A percentile compares a stretch with the other conserved stretches of the same genome.
These are phyloP conservation scores for Metellina segmentata DNA, from an alignment of 2,888 invertebrate species.

Conservation along the genomic window DNA sequence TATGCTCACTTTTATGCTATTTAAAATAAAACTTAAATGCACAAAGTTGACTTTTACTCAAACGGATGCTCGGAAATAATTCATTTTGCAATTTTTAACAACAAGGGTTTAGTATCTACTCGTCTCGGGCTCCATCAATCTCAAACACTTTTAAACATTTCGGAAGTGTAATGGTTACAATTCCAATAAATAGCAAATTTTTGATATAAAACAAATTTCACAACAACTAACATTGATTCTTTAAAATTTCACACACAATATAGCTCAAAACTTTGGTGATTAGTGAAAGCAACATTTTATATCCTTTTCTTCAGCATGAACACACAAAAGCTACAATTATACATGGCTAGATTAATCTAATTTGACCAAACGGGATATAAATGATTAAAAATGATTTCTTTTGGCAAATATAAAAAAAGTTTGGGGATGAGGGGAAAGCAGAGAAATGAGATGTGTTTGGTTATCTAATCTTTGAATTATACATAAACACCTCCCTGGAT, in stretches of 20 bases:
- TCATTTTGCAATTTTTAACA: constrained; percentile 5
- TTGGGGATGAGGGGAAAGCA: too few relatives aligned
- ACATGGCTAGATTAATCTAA: too few relatives aligned
- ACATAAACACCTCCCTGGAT: too few relatives aligned
- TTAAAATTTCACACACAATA: constrained; percentile 23
- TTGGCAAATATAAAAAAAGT: too few relatives aligned
- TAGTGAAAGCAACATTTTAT: too few relatives aligned
- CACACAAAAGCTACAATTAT: too few relatives aligned
- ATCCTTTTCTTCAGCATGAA: too few relatives aligned
- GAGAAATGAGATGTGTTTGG: too few relatives aligned
- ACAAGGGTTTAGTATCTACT: constrained; percentile 19
- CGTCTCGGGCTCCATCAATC: constrained; percentile 1
- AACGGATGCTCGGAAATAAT: background rate
- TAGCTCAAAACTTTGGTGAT: background rate
- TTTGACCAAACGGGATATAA: too few relatives aligned
- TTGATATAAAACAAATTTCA: constrained; percentile 40
- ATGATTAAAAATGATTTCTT: too few relatives aligned
- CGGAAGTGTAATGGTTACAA: background rate
- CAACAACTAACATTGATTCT: constrained; percentile 7
- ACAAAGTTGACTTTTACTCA: constrained; percentile 5
- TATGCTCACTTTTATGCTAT: constrained; percentile 10
- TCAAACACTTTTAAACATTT: background rate
- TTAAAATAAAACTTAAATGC: constrained; percentile 11
- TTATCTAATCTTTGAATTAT: too few relatives aligned
- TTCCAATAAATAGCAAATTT: constrained; percentile 18